Evolutionary conservation across 1,140 invertebrate species (phyloP).

Genomic region (Stegodyphus dumicola): DNA sequence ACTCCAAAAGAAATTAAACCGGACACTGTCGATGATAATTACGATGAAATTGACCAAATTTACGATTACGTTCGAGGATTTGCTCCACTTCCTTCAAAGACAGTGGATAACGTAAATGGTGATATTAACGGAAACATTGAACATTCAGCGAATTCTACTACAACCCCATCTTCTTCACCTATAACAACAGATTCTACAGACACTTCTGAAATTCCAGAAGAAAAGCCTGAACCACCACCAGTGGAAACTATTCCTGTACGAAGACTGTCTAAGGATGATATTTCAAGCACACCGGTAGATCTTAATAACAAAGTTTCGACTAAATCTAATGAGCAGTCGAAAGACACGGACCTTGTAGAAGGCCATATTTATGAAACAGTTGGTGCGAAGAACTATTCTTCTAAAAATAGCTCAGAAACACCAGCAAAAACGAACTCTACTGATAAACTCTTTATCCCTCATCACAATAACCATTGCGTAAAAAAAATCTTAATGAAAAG

Average conservation of each 20-base stretch:
- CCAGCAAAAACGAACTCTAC: slow-evolving; percentile 23
- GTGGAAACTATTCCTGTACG: slow-evolving; percentile 87
- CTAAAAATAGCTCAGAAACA: slow-evolving; percentile 1
- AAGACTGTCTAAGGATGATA: slow-evolving; percentile 68
- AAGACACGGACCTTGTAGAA: slow-evolving; percentile 21
- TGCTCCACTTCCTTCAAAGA: slow-evolving; percentile 78
- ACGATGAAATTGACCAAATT: slow-evolving; percentile 96
- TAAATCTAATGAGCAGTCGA: slow-evolving; percentile 8
- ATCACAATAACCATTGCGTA: slow-evolving; percentile 3
- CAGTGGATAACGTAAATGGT: slow-evolving; percentile 27
- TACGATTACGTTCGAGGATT: slow-evolving; percentile 95
- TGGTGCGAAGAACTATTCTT: neutral
- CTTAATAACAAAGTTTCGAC: slow-evolving; percentile 15
- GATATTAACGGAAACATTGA: neutral
- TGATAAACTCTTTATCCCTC: slow-evolving; percentile 41
- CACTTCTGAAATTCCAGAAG: slow-evolving; percentile 75
- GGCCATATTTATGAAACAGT: slow-evolving; percentile 62
- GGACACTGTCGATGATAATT: slow-evolving; percentile 75
- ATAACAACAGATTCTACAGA: slow-evolving; percentile 65
- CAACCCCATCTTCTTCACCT: slow-evolving; percentile 31
- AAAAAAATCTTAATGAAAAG: slow-evolving; percentile 59
- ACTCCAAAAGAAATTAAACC: neutral
- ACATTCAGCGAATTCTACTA: neutral
- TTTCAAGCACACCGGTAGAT: neutral
- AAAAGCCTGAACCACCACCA: slow-evolving; percentile 85